phyloP scores from a whole-genome alignment of 2,113 vertebrate species.

The Phyllopteryx taeniolatus region DNA sequence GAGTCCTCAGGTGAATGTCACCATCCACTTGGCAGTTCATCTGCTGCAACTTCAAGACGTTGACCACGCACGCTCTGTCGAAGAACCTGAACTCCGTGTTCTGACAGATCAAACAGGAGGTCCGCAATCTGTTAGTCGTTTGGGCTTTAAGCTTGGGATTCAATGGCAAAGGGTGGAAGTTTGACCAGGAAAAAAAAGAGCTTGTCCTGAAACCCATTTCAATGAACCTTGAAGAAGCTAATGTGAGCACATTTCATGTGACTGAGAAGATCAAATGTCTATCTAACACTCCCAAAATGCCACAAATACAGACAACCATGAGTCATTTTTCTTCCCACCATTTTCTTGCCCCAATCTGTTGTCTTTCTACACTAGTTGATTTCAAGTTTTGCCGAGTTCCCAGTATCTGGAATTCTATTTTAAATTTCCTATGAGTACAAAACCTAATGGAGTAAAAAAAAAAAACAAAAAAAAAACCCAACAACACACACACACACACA shows the following conservation, averaged over 20 bases:
- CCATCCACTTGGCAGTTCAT: slow-evolving; percentile 31
- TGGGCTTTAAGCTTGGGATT: slow-evolving; percentile 55
- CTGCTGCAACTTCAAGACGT: slow-evolving; percentile 36
- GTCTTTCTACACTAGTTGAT: neutral
- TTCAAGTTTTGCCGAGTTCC: neutral
- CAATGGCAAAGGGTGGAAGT: slow-evolving; percentile 26
- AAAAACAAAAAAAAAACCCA: slow-evolving; percentile 40
- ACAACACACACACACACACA: slow-evolving; percentile 34
- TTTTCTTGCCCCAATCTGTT: neutral
- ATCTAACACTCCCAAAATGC: no score
- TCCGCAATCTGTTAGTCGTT: slow-evolving; percentile 67
- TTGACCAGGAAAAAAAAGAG: slow-evolving; percentile 38
- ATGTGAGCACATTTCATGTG: no score
- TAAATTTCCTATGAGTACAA: slow-evolving; percentile 30
- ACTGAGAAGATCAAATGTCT: no score
- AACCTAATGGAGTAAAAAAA: slow-evolving; percentile 52
- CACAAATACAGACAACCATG: neutral
- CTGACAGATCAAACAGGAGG: slow-evolving; percentile 56
- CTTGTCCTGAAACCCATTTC: slow-evolving; percentile 39
- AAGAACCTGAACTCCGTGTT: slow-evolving; percentile 48
- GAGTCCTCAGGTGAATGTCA: slow-evolving; percentile 25
- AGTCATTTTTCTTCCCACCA: neutral
- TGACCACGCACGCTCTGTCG: slow-evolving; percentile 56
- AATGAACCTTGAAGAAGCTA: no score
- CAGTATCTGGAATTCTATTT: slow-evolving; percentile 57